Evolutionary conservation across 2,797 vertebrate species (phyloP).

Genomic region (Coluber constrictor): DNA sequence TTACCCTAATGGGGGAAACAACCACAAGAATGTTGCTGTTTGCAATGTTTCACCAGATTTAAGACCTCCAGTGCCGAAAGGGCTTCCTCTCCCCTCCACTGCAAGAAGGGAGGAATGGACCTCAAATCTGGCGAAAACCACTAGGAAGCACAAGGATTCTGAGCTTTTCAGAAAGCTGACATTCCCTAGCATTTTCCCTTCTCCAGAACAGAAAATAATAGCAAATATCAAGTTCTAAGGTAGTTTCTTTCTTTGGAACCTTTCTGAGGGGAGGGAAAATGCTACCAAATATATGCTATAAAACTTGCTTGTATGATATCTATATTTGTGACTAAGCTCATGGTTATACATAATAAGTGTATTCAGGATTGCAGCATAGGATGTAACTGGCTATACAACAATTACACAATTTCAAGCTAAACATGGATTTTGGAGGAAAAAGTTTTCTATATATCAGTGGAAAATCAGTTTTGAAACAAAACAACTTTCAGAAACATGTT

Average conservation of each 20-base stretch:
- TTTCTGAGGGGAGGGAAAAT: neutral
- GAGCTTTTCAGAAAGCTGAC: neutral
- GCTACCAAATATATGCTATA: neutral
- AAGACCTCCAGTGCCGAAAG: neutral
- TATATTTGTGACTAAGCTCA: neutral
- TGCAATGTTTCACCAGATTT: neutral
- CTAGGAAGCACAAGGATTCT: neutral
- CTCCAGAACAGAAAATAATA: neutral
- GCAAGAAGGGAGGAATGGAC: neutral
- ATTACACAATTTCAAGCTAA: neutral
- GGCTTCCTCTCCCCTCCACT: neutral
- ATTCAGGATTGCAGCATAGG: neutral
- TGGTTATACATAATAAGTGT: neutral
- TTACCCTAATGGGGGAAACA: neutral
- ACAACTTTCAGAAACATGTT: neutral
- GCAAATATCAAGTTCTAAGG: neutral
- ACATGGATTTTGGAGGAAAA: neutral
- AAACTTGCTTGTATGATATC: neutral
- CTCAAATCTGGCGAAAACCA: neutral
- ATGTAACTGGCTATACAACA: neutral
- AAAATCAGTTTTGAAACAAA: neutral
- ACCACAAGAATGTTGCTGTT: neutral
- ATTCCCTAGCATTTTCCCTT: neutral
- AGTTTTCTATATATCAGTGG: neutral
- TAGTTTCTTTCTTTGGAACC: neutral